Percentiles rank a stretch among this genome's conserved stretches.
These are phyloP conservation scores for Cephus pulcher DNA, from an alignment of 2,888 invertebrate species.

Conservation along the genomic window DNA sequence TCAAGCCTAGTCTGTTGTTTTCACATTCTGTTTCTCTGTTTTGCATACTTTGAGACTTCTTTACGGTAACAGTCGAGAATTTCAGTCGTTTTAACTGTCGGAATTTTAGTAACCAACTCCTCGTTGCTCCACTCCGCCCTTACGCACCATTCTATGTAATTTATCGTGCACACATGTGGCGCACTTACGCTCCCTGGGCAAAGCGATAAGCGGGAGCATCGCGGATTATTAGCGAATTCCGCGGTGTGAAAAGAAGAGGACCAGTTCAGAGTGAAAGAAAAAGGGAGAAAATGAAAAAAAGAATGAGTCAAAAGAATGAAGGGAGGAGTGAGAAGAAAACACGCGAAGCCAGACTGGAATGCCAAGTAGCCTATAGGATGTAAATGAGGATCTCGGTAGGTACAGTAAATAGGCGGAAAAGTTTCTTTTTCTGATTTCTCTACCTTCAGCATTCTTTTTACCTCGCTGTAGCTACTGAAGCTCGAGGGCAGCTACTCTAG, in stretches of 20 bases:
- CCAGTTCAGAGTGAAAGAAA: neutral
- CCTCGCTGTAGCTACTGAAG: neutral
- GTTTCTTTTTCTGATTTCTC: neutral
- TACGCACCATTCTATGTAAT: conserved; percentile 32
- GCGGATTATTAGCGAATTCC: conserved; percentile 40
- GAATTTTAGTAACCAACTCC: neutral
- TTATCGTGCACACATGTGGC: conserved; percentile 51
- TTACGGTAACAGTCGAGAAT: conserved; percentile 6
- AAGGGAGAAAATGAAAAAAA: neutral
- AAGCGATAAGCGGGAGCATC: conserved; percentile 28
- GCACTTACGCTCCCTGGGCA: conserved; percentile 14
- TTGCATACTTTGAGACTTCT: conserved; percentile 16
- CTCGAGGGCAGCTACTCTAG: neutral
- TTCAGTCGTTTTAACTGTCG: neutral
- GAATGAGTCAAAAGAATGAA: conserved; percentile 1
- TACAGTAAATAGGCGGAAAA: neutral
- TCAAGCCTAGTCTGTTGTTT: conserved; percentile 17
- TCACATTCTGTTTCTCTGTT: conserved; percentile 20
- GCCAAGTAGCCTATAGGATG: neutral
- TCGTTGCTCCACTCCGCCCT: neutral
- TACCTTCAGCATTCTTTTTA: neutral
- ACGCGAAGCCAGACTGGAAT: neutral
- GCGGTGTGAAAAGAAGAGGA: conserved; percentile 27
- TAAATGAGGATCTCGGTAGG: neutral
- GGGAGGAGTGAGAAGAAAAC: neutral